These are phyloP conservation scores for Cinara cedri DNA, from an alignment of 2,888 invertebrate genomes.

Conservation along the genomic window DNA sequence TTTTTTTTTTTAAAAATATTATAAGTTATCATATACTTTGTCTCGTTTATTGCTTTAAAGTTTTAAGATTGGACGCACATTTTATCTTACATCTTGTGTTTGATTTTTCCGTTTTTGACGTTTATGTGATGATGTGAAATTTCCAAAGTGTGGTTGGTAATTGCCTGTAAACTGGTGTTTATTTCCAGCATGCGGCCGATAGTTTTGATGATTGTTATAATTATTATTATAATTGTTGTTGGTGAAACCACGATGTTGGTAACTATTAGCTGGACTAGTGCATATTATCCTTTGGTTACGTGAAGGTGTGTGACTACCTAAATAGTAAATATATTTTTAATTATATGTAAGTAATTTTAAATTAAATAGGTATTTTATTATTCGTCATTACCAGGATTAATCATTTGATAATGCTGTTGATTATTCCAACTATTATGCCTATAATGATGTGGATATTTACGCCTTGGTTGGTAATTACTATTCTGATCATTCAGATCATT, in stretches of 20 bases:
- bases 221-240: conserved; percentile 46
- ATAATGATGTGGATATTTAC: conserved; percentile 42
- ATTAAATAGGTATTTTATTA: not conserved
- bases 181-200: conserved; percentile 30
- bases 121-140: conserved; percentile 37
- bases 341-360: not conserved
- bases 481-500: conserved; percentile 56
- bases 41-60: conserved; percentile 45
- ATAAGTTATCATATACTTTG: conserved; percentile 56
- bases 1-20: conserved; percentile 28
- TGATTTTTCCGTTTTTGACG: conserved; percentile 48
- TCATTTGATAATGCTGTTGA: conserved; percentile 46
- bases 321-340: conserved; percentile 14
- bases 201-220: conserved; percentile 48
- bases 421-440: conserved; percentile 49
- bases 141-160: conserved; percentile 49
- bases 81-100: conserved; percentile 53
- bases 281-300: conserved; percentile 49
- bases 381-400: conserved; percentile 38
- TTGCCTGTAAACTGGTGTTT: conserved; percentile 52
- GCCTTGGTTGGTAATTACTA: conserved; percentile 52
- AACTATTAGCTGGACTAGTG: conserved; percentile 48
- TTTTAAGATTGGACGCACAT: conserved; percentile 35
- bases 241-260: conserved; percentile 45
- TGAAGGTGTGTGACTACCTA: conserved; percentile 41